Evolutionary conservation across 2,888 invertebrate species (phyloP), one percentile per base, ranked within the genome.

Genomic region (Leucophenga montana): DNA sequence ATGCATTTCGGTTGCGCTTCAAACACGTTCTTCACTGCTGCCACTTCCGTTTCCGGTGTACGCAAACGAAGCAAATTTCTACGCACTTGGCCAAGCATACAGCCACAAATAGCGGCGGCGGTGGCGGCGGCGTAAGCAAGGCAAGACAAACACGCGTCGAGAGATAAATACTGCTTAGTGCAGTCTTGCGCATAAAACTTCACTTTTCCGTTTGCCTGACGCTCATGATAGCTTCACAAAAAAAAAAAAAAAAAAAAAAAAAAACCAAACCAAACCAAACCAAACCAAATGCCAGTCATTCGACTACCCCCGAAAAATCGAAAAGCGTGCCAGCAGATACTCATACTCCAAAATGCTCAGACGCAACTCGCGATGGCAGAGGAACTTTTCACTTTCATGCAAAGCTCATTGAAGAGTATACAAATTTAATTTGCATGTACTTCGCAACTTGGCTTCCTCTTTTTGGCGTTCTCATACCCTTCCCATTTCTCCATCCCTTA

Each of bases 161-260:
- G 73, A 77, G 82, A 84, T 81, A 81, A 84, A 80, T 81, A 79
- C 76, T 82, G 84, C 83, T 84, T 84, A 84, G 82, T 80, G 84
- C 80, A 80, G 75, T 82, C 75, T 80, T 70, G 79, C 83, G 77
- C 71, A 74, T 70, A 79, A 80, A 64, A 64, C 61, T 61, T 64
- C 48, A 33, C 22, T 64, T 64, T 64, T 64, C 62, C 62, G 62
- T 33, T 64, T 64, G 50, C 16, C 50, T 50, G 50, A 18, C 50
- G 16, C 39, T 39, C 39, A 39, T 39, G 39, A 39, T 39, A 39
- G 39, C 39, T 11, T 39, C 39, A 11, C 39, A 3, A 39, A 39
- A 39, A 3, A 3, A 39, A 8, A 39, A 39, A 39, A 39, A 39
- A 39, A 39, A 39, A 39, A 39, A 39, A 39, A 3, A 39, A 39